Base-by-base conservation (phyloP, 1,140 invertebrate genomes). In the Macrobrachium nipponense region DNA sequence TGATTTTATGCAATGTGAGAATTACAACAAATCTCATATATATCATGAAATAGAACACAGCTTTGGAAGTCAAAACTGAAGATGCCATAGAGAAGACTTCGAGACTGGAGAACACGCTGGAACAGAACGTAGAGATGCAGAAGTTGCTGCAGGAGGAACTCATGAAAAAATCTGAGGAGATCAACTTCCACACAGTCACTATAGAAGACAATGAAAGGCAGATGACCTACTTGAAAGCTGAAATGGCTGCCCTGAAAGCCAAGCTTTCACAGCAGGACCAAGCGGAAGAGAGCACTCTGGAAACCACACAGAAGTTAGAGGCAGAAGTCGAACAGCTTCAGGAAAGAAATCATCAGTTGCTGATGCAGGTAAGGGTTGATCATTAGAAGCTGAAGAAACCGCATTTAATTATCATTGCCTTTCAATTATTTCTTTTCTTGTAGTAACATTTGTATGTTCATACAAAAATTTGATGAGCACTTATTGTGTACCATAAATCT, bases 151-250 rank as follows among this genome's bases (percentile, higher is more conserved):
- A 78, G 43, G 77, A 83, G 17, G 87, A 87, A 66, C 27, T 87
- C 14, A 36, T 80, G 23, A 87, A 82, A 77, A 87, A 87, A n/a
- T n/a, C 27, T n/a, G 81, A 84, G 60, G 75, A 84, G 23, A 80
- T 79, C 20, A 72, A 60, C 81, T 84, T 76, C 76, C 70, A 75
- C 43, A 84, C 27, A 12, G 80, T 81, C 14, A 87, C 87, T 23
- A 80, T 87, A 0, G 77, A 87, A n/a, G 77, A 27, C 5, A 76
- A 80, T 20, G 87, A 87, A 0, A 77, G 81, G 15, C 66, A 87
- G 27, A 73, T 84, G 44, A 36, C 62, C 7, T 87, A 87, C 81
- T 12, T 87, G 76, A 83, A 87, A 14, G 87, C 87, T 12, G 87
- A 87, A 59, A 61, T 87, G 15, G 76, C 87, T 11, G 64, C 82